Percentiles rank a stretch among this genome's conserved stretches.
These are phyloP conservation scores for Sarcophaga bullata DNA, from an alignment of 1,140 invertebrate species.

Conservation along the genomic window DNA sequence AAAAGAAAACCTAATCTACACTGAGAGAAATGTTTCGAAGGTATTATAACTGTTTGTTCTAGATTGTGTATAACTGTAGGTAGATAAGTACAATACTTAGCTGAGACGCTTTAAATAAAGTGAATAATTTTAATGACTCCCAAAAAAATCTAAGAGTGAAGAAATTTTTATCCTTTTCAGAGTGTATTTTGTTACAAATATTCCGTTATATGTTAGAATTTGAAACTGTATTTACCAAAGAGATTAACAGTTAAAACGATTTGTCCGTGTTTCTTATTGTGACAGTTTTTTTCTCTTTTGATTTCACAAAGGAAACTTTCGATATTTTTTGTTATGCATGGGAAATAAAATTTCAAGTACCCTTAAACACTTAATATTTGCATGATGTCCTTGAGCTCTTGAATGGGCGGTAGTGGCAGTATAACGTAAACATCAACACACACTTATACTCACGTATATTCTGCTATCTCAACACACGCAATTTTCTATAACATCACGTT, in stretches of 20 bases:
- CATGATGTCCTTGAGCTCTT: conserved; percentile 35
- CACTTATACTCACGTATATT: neutral
- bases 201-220: neutral
- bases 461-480: neutral
- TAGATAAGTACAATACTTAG: no score
- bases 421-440: neutral
- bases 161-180: neutral
- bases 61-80: no score
- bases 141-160: no score
- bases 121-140: no score
- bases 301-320: neutral
- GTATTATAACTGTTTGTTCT: no score
- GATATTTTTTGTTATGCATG: conserved; percentile 39
- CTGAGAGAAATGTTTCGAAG: neutral
- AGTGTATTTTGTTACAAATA: neutral
- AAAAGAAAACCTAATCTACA: neutral
- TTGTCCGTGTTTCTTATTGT: neutral
- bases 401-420: conserved; percentile 29
- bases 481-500: no score
- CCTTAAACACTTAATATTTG: conserved; percentile 37
- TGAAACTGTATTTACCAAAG: conserved; percentile 29
- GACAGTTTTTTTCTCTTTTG: neutral
- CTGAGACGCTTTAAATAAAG: no score
- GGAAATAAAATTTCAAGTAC: conserved; percentile 47
- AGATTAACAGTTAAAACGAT: conserved; percentile 34